Conservation (phyloP, 64 coral and sea anemone genomes). For the Platygyra sinensis region DNA sequence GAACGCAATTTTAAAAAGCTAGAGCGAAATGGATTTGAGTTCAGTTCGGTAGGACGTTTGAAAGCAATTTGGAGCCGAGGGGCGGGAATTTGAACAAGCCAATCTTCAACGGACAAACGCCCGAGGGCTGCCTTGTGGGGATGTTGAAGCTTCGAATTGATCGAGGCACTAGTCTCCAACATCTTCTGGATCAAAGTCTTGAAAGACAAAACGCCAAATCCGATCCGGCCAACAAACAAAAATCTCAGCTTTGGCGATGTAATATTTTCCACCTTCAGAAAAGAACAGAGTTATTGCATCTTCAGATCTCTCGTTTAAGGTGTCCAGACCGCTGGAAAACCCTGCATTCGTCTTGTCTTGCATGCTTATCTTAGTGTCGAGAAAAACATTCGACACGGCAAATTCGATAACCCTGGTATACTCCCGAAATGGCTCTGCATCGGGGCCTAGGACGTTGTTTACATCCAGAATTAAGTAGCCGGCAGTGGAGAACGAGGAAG, state of each 20-base stretch:
- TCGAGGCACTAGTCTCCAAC: no score
- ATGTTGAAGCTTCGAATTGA: no score
- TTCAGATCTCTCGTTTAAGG: background rate
- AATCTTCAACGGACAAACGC: no score
- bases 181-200: conserved; percentile 28
- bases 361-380: background rate
- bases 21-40: no score
- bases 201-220: background rate
- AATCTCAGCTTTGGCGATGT: background rate
- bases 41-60: no score
- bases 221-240: background rate
- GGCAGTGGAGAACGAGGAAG: background rate
- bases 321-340: background rate
- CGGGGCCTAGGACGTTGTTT: background rate
- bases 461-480: background rate
- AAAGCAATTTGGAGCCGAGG: no score
- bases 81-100: no score
- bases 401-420: conserved; percentile 26
- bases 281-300: conserved; percentile 4
- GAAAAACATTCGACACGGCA: conserved; percentile 11
- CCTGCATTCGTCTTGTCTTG: background rate
- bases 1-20: no score
- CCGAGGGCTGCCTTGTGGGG: no score
- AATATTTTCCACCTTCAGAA: background rate
- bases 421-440: background rate